phyloP scores from a whole-genome alignment of 1,140 invertebrate genomes.

The Meteorus sp. region DNA sequence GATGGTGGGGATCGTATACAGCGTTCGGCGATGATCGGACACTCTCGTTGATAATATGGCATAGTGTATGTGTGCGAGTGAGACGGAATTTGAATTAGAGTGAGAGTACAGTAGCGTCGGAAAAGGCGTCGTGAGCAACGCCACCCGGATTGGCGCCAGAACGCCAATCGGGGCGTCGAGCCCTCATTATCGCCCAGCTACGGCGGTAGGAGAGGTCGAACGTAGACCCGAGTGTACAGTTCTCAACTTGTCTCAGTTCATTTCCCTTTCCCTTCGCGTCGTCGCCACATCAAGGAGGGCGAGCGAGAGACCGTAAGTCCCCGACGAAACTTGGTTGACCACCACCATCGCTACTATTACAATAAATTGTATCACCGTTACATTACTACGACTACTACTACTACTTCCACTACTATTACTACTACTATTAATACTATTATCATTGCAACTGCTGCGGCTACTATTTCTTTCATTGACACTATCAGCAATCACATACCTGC shows the following conservation, averaged over 20 bases:
- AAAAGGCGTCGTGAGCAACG: conserved; percentile 57
- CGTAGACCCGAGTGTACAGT: neutral
- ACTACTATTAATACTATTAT: neutral
- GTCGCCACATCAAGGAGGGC: too few species aligned
- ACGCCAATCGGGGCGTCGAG: conserved; percentile 56
- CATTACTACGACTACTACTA: too few species aligned
- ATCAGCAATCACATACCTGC: too few species aligned
- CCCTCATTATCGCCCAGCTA: conserved; percentile 55
- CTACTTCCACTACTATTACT: neutral
- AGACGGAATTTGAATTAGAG: conserved; percentile 10
- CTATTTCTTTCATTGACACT: too few species aligned
- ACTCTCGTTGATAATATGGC: conserved; percentile 10
- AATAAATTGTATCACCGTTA: too few species aligned
- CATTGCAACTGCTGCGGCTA: neutral
- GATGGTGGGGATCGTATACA: conserved; percentile 1
- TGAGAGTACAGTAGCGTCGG: conserved; percentile 39
- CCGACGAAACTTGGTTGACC: too few species aligned
- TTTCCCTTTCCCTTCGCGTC: neutral
- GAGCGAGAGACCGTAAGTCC: too few species aligned
- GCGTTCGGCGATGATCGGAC: conserved; percentile 19
- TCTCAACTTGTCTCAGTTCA: neutral
- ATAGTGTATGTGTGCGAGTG: neutral
- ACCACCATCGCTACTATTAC: too few species aligned
- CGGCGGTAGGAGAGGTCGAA: conserved; percentile 29
- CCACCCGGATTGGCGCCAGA: conserved; percentile 53